Evolutionary conservation across 1,140 invertebrate genomes (phyloP), one percentile per base, ranked within the genome.

Genomic region (Zophobas atratus): DNA sequence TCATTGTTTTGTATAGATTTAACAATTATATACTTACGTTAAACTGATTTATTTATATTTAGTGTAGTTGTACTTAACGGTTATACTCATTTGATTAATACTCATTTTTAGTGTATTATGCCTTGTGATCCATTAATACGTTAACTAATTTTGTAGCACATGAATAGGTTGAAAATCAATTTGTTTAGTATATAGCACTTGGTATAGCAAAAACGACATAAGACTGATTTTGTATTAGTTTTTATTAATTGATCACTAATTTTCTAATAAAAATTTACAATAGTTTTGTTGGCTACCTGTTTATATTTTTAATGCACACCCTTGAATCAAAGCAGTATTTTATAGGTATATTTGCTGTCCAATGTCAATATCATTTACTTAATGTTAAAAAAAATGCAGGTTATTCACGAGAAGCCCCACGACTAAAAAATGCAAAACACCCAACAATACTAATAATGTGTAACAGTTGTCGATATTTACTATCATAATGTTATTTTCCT

Each of bases 221-320:
- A 73, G 71, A 73, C 71, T 73, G 71, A 73, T 73, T 73, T 73
- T 53, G n/a, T 73, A 73, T 67, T 67, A 67, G 60, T 63, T 51
- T 4, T 46, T 4, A 57, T n/a, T 67, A 67, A 43, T 33, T 67
- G 60, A 43, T 51, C 20, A 67, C 60, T 67, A 67, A 67, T 46
- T 67, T 46, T 41, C 60, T 43, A 67, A 67, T 67, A 67, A 67
- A 67, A 36, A 39, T 38, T 39, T 5, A 1, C 6, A 20, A 20
- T 20, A 20, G 20, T 20, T 20, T 20, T 20, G 20, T 20, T 20
- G 20, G 20, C 20, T 20, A 46, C 43, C 43, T 46, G 43, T 8
- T 8, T 46, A 46, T 8, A 46, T 8, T 46, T 20, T 20, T 20
- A 20, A 20, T 20, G 20, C 20, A 20, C 20, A 20, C 20, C 20